These are phyloP conservation scores for Brachionus manjavacas DNA, from an alignment of 1,140 invertebrate genomes.

Conservation along the genomic window DNA sequence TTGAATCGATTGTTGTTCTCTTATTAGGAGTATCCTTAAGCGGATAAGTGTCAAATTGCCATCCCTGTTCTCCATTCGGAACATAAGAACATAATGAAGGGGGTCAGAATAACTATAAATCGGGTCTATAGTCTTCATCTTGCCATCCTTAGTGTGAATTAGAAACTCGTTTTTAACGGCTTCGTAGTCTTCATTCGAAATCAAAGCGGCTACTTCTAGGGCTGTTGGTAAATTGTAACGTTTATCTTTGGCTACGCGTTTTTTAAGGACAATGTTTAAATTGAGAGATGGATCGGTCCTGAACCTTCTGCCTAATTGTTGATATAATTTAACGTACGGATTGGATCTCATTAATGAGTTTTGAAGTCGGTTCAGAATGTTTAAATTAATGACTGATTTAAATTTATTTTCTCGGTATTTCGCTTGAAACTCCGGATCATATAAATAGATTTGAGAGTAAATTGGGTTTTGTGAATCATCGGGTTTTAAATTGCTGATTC, in stretches of 20 bases:
- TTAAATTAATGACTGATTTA: background rate
- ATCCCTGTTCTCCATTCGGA: background rate
- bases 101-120: background rate
- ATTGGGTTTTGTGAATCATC: background rate
- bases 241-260: constrained; percentile 44
- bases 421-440: constrained; percentile 1
- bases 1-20: too few species aligned
- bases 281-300: background rate
- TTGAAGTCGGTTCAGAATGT: background rate
- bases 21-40: too few species aligned
- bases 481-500: background rate
- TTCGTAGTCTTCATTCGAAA: constrained; percentile 39
- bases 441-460: constrained; percentile 21
- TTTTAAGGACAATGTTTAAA: background rate
- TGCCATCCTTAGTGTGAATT: background rate
- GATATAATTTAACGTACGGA: background rate
- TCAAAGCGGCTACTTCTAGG: constrained; percentile 51
- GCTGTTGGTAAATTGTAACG: constrained; percentile 50
- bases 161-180: constrained; percentile 26
- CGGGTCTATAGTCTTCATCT: background rate
- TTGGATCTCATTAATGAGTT: background rate
- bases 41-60: background rate
- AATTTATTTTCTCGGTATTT: background rate
- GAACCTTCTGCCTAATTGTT: background rate
- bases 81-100: constrained; percentile 13